These are phyloP conservation scores for Aplocera efformata DNA, from an alignment of 2,888 invertebrate genomes.

Conservation along the genomic window DNA sequence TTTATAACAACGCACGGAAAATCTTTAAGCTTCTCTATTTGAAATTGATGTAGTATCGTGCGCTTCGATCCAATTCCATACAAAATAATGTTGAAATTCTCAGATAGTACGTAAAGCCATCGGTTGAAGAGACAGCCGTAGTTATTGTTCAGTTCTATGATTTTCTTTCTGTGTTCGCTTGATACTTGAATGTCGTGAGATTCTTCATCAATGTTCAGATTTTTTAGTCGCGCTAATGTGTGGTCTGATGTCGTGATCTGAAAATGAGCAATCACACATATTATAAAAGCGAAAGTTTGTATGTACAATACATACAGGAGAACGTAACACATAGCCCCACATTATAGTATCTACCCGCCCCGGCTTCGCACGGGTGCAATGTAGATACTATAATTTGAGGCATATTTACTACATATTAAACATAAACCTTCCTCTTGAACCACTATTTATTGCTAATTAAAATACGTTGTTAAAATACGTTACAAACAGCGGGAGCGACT, in stretches of 20 bases:
- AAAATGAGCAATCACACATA: conserved; percentile 10
- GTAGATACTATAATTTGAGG: too few relatives aligned
- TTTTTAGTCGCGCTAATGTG: conserved; percentile 87
- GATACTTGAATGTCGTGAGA: conserved; percentile 81
- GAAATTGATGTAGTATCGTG: conserved; percentile 87
- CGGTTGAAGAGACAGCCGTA: conserved; percentile 82
- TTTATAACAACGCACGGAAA: conserved; percentile 90
- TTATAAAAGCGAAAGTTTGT: too few relatives aligned
- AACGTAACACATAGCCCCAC: too few relatives aligned
- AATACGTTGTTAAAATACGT: too few relatives aligned
- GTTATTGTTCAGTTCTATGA: conserved; percentile 77
- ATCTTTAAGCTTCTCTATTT: conserved; percentile 69
- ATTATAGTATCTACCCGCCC: too few relatives aligned
- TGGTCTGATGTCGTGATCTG: conserved; percentile 87
- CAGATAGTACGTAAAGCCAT: conserved; percentile 87
- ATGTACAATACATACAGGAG: too few relatives aligned
- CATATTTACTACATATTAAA: too few relatives aligned
- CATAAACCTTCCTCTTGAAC: too few relatives aligned
- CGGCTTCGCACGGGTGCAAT: too few relatives aligned
- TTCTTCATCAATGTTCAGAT: conserved; percentile 82
- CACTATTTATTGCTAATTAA: too few relatives aligned
- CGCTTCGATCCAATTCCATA: conserved; percentile 96
- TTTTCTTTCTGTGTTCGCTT: conserved; percentile 79
- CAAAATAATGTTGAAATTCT: conserved; percentile 91
- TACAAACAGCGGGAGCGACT: too few relatives aligned